Conservation (phyloP, 2,888 invertebrate species). For the Acanthosepion esculentum region DNA sequence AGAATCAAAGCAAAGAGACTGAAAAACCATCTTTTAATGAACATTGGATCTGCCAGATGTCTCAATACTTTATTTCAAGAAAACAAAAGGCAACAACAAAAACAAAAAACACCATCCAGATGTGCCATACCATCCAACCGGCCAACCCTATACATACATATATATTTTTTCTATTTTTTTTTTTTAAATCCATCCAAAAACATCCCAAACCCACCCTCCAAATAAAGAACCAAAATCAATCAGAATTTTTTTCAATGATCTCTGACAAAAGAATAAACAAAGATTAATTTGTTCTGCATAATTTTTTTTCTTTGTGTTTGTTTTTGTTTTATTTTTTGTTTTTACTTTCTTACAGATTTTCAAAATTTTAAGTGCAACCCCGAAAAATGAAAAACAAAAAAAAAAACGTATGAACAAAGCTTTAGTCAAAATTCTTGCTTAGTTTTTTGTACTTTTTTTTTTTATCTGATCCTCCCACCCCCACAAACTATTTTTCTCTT, state of each 20-base stretch:
- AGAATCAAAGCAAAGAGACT: not conserved
- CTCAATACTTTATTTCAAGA: too few species aligned
- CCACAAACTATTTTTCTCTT: too few species aligned
- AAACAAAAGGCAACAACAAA: not conserved
- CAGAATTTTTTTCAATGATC: slow-evolving; percentile 21
- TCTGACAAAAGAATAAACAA: slow-evolving; percentile 15
- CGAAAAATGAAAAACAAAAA: not conserved
- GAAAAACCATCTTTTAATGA: not conserved
- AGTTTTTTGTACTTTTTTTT: too few species aligned
- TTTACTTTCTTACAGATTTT: not conserved
- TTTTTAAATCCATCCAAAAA: not conserved
- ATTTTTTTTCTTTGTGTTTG: not conserved
- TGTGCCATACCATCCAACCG: not conserved
- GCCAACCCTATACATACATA: not conserved
- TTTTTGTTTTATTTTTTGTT: not conserved
- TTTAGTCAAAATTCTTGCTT: not conserved
- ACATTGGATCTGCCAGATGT: not conserved
- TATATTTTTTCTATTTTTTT: not conserved
- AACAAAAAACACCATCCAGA: not conserved
- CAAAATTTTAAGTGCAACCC: too few species aligned
- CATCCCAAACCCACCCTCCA: not conserved
- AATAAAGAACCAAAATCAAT: not conserved
- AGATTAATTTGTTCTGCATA: not conserved
- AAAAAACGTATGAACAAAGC: not conserved
- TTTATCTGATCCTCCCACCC: too few species aligned